Evolutionary conservation across 1,140 invertebrate species (phyloP).

Genomic region (Diabrotica virgifera): DNA sequence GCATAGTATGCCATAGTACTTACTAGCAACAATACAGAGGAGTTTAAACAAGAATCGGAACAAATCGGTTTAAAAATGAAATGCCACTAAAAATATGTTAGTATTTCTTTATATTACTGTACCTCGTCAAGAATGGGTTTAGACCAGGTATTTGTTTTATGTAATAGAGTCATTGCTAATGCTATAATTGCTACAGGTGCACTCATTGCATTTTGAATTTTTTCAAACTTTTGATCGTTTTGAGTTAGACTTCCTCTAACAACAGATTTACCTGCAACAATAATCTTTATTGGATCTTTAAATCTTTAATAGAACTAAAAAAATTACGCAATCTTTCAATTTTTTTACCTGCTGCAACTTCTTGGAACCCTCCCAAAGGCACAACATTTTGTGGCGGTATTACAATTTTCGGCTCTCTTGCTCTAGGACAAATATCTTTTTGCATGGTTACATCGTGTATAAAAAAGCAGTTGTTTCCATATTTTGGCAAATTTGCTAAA

Average conservation of each 20-base stretch:
- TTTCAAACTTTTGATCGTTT: constrained; percentile 47
- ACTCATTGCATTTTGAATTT: constrained; percentile 47
- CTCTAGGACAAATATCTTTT: constrained; percentile 28
- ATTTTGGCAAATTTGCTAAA: constrained; percentile 41
- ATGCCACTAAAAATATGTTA: too few species aligned
- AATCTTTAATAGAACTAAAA: too few species aligned
- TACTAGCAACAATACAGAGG: too few species aligned
- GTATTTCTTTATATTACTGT: too few species aligned
- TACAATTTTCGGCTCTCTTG: constrained; percentile 23
- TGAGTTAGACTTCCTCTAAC: constrained; percentile 46
- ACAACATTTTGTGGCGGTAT: constrained; percentile 22
- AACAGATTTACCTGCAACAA: constrained; percentile 30
- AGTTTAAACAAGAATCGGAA: too few species aligned
- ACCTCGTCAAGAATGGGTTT: constrained; percentile 52
- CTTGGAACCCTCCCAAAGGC: constrained; percentile 28
- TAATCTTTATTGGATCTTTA: too few species aligned
- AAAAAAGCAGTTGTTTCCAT: constrained; percentile 42
- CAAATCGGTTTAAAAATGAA: too few species aligned
- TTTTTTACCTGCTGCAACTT: constrained; percentile 33
- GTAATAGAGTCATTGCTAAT: constrained; percentile 50
- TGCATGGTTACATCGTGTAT: constrained; percentile 41
- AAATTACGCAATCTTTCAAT: too few species aligned
- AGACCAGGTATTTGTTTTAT: constrained; percentile 52
- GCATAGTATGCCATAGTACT: too few species aligned
- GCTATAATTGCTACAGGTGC: constrained; percentile 50